These are phyloP conservation scores for Harpegnathos saltator DNA, from an alignment of 1,140 invertebrate genomes.

Conservation along the genomic window DNA sequence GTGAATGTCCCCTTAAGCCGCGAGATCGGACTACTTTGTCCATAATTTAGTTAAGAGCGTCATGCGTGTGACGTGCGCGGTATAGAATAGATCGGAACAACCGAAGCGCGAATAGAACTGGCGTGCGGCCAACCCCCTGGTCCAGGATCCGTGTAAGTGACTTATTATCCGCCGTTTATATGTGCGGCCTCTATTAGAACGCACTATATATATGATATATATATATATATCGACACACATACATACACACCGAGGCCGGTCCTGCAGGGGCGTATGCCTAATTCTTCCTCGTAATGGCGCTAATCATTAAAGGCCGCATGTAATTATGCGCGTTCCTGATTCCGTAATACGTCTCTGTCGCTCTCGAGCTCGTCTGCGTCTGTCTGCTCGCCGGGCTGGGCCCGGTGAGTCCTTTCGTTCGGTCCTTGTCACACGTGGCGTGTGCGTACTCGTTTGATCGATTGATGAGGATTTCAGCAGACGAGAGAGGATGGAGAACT, in stretches of 20 bases:
- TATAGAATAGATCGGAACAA: constrained; percentile 86
- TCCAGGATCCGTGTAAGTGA: constrained; percentile 83
- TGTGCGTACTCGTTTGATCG: not conserved
- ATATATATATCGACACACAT: constrained; percentile 17
- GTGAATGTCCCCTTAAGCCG: constrained; percentile 74
- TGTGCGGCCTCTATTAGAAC: constrained; percentile 75
- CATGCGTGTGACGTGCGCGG: constrained; percentile 85
- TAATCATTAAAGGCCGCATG: constrained; percentile 74
- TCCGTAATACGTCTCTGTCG: constrained; percentile 42
- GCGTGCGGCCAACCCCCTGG: constrained; percentile 81
- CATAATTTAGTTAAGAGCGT: constrained; percentile 86
- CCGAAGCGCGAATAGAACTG: constrained; percentile 86
- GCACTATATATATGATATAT: constrained; percentile 35
- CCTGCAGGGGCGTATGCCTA: constrained; percentile 60
- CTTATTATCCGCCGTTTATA: constrained; percentile 85
- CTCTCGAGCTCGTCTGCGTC: not conserved
- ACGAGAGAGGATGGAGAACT: not conserved
- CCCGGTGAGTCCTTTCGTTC: not conserved
- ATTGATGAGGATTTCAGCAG: not conserved
- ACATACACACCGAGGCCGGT: constrained; percentile 33
- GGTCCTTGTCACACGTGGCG: not conserved
- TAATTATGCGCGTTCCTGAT: constrained; percentile 59
- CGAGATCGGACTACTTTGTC: constrained; percentile 84
- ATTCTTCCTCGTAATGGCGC: constrained; percentile 74
- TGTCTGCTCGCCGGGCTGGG: not conserved